These are phyloP conservation scores for Macrotus californicus DNA, from an alignment of 2,113 vertebrate genomes.

Conservation along the genomic window DNA sequence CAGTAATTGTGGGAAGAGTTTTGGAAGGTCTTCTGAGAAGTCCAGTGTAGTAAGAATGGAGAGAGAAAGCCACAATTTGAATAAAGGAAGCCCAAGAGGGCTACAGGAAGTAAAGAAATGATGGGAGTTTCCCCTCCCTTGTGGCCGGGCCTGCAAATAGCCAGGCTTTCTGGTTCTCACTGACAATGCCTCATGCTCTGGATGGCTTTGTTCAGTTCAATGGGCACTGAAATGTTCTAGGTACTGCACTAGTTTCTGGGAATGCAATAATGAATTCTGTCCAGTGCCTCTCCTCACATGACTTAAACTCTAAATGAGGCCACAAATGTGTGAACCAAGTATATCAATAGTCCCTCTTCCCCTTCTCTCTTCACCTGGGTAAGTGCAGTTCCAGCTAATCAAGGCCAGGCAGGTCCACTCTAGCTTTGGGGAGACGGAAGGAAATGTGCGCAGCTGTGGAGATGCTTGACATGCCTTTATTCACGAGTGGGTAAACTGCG, in stretches of 20 bases:
- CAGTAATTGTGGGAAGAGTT: constrained; percentile 37
- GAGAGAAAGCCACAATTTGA: constrained; percentile 62
- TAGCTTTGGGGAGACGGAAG: too few relatives aligned
- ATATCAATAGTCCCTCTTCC: neutral
- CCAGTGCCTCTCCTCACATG: neutral
- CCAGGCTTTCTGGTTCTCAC: neutral
- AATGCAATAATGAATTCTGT: neutral
- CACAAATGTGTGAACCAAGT: neutral
- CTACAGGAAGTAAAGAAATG: constrained; percentile 70
- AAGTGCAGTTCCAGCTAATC: neutral
- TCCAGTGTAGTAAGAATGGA: constrained; percentile 45
- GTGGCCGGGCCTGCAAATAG: neutral
- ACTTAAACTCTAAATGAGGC: neutral
- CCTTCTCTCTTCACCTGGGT: neutral
- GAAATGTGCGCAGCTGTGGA: too few relatives aligned
- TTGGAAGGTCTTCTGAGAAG: constrained; percentile 64
- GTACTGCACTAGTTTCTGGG: neutral
- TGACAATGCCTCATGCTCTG: neutral
- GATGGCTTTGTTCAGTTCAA: neutral
- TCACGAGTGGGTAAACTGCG: too few relatives aligned
- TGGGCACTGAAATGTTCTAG: neutral
- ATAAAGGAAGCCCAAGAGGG: constrained; percentile 53
- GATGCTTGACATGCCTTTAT: too few relatives aligned
- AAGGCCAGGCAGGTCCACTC: too few relatives aligned
- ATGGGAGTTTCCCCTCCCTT: constrained; percentile 30